Evolutionary conservation across 2,888 invertebrate genomes (phyloP), one percentile per base, ranked within the genome.

Genomic region (Ichneumon xanthorius): DNA sequence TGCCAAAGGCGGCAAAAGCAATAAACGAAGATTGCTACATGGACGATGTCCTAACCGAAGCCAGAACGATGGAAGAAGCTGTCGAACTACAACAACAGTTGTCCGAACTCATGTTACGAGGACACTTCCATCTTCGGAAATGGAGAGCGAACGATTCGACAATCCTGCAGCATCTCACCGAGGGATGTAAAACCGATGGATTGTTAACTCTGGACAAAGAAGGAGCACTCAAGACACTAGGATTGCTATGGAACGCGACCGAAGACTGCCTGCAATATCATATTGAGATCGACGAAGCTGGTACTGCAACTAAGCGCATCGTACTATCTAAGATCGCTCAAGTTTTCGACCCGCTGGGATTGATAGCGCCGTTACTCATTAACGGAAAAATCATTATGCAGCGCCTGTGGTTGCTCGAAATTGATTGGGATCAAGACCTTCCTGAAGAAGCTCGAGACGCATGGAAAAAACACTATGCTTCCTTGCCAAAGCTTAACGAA

Each of bases 21-120:
- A 7, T 90, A n/a, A 16, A 33, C 1, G 58, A 83, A 6, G 87
- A 90, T 37, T 85, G 87, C 33, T 91, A 91, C 50, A 88, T 91
- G n/a, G 80, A 86, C n/a, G 77, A 86, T 55, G 50, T 80, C 0
- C 30, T 78, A 1, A 73, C 73, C 4, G 80, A 80, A 16, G 53
- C 83, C 16, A 68, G 33, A 19, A 73, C 68, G 1, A 33, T 81
- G 3, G 55, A 77, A 19, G 72, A 26, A 88, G 91, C 75, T 88
- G 89, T 80, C 9, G 40, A 61, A 6, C 50, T 80, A 22, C 72
- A 82, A n/a, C 45, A 67, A 70, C 48, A 86, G 53, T 19, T 85
- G 1, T 48, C 70, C 9, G 30, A 80, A 9, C 19, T 84, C 7
- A 48, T 84, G 4, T 40, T 30, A 1, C 19, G 77, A 40, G 85